Evolutionary conservation across 1,140 invertebrate genomes (phyloP).

Genomic region (Lethrus apterus): DNA sequence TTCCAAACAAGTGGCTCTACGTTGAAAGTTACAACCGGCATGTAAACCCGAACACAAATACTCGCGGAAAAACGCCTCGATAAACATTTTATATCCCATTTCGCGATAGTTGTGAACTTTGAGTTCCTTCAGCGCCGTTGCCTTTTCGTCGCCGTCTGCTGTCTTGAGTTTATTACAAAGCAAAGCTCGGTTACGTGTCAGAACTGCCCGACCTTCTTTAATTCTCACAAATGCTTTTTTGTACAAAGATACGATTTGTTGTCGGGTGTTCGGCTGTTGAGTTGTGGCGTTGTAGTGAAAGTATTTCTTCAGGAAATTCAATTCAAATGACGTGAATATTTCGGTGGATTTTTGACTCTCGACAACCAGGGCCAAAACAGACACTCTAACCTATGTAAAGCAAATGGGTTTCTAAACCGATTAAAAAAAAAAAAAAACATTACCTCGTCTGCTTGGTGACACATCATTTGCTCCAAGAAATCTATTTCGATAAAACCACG

Average conservation of each 20-base stretch:
- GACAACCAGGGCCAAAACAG: constrained; percentile 60
- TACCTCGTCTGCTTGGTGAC: constrained; percentile 33
- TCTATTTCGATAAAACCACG: constrained; percentile 38
- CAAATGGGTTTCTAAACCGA: constrained; percentile 7
- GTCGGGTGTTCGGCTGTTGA: constrained; percentile 56
- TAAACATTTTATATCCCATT: constrained; percentile 17
- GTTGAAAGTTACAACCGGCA: constrained; percentile 61
- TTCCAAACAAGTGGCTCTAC: constrained; percentile 56
- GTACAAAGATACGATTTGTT: constrained; percentile 51
- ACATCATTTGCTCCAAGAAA: constrained; percentile 34
- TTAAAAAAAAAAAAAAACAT: not conserved
- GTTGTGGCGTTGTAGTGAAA: constrained; percentile 63
- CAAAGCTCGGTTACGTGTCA: constrained; percentile 8
- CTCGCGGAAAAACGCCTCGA: constrained; percentile 17
- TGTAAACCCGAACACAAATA: constrained; percentile 48
- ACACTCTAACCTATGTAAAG: constrained; percentile 39
- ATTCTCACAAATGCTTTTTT: constrained; percentile 52
- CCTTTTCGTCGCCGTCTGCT: not conserved
- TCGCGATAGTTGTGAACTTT: constrained; percentile 10
- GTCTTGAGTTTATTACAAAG: constrained; percentile 8
- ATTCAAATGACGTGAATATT: constrained; percentile 51
- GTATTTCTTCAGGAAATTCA: constrained; percentile 60
- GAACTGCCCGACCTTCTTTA: constrained; percentile 26
- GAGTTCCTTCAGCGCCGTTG: not conserved
- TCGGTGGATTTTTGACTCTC: constrained; percentile 72